A percentile compares a stretch with the other conserved stretches of the same genome.
phyloP scores from a whole-genome alignment of 2,113 vertebrate species.

The Sapajus apella region DNA sequence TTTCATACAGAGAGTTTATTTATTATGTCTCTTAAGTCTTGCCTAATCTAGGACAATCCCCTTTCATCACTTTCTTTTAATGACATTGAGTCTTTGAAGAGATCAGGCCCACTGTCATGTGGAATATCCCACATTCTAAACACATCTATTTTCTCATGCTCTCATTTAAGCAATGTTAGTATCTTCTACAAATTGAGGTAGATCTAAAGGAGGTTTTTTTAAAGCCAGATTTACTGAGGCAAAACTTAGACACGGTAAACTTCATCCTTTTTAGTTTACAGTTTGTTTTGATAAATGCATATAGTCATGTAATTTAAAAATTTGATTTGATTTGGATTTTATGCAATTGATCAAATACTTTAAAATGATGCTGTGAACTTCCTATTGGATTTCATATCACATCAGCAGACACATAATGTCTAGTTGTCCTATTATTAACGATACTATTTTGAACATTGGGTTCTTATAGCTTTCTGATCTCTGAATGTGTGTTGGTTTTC shows the following conservation, averaged over 20 bases:
- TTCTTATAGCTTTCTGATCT: conserved; percentile 18
- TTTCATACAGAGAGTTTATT: background rate
- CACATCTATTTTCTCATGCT: background rate
- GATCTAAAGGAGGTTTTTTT: background rate
- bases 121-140: conserved; percentile 5
- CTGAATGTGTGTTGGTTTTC: background rate
- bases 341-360: conserved; percentile 18
- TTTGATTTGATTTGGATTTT: conserved; percentile 20
- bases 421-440: background rate
- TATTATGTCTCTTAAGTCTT: background rate
- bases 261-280: background rate
- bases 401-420: background rate
- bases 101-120: background rate
- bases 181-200: conserved; percentile 13
- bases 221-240: background rate
- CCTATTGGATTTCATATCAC: background rate
- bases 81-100: conserved; percentile 5
- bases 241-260: background rate
- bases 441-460: background rate
- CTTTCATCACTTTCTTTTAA: background rate
- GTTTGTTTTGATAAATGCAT: conserved; percentile 39
- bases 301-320: background rate
- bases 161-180: background rate
- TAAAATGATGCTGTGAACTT: background rate
- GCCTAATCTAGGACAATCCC: background rate